Evolutionary conservation across 2,797 vertebrate genomes (phyloP).

Genomic region (Carapus acus): DNA sequence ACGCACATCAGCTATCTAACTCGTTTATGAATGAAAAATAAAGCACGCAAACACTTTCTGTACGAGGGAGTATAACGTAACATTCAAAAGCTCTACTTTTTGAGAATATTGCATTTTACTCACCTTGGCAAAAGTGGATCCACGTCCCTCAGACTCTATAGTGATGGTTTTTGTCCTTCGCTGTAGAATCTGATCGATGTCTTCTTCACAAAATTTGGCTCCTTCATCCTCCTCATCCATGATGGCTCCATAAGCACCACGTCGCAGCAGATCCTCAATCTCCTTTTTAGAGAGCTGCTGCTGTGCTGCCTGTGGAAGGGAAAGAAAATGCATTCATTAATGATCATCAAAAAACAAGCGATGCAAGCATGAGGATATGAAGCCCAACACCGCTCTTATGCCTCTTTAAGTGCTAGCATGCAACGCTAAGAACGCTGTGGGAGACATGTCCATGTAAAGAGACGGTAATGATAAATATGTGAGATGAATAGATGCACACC

Average conservation of each 20-base stretch:
- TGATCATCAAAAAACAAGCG: neutral
- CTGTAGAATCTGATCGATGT: conserved; percentile 97
- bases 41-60: too few species aligned
- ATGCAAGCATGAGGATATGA: too few species aligned
- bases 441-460: neutral
- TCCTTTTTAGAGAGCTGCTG: conserved; percentile 98
- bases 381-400: too few species aligned
- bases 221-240: conserved; percentile 99
- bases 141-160: conserved; percentile 95
- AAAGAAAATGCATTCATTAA: neutral
- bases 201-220: conserved; percentile 97
- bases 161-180: conserved; percentile 97
- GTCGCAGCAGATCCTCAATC: conserved; percentile 92
- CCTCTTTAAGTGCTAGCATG: too few species aligned
- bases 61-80: too few species aligned
- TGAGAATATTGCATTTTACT: too few species aligned
- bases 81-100: too few species aligned
- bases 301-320: conserved; percentile 72
- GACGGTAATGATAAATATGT: neutral
- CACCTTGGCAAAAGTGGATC: conserved; percentile 98
- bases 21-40: too few species aligned
- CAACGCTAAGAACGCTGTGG: neutral
- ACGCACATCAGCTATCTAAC: too few species aligned
- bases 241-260: conserved; percentile 94
- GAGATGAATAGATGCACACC: neutral